Percentiles rank a stretch among this genome's conserved stretches.
phyloP scores from a whole-genome alignment of 2,888 invertebrate genomes.

The Napeogenes inachia region DNA sequence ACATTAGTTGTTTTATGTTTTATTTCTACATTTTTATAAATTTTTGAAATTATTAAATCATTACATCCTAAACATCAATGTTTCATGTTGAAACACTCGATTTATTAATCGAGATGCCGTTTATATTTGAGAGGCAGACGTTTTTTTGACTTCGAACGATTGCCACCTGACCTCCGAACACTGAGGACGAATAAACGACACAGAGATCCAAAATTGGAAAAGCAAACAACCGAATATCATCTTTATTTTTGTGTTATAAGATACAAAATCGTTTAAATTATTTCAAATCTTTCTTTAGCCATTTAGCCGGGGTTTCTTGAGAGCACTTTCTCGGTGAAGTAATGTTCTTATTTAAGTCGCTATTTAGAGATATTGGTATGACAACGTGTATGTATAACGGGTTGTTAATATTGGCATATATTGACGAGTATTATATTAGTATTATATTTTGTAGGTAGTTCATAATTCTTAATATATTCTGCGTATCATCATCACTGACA shows the following conservation, averaged over 20 bases:
- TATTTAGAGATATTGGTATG: neutral
- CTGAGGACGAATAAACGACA: neutral
- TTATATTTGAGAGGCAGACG: conserved; percentile 1
- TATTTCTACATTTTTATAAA: no score
- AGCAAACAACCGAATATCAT: neutral
- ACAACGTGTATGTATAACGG: neutral
- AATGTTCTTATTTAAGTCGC: conserved; percentile 4
- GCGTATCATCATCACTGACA: no score
- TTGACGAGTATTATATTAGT: neutral
- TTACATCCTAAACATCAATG: no score
- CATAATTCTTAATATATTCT: no score
- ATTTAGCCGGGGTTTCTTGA: conserved; percentile 32
- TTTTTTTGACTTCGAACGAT: neutral
- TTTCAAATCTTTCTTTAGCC: conserved; percentile 19
- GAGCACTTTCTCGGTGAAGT: conserved; percentile 33
- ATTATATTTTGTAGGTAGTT: neutral
- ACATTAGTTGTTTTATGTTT: no score
- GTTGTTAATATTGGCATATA: neutral
- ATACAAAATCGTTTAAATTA: neutral
- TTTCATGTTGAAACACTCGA: neutral
- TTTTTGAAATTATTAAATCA: no score
- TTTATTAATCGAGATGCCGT: neutral
- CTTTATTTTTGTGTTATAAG: neutral
- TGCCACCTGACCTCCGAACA: neutral
- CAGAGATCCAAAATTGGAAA: neutral